Evolutionary conservation across 2,888 invertebrate genomes (phyloP).

Genomic region (Melangyna quadrimaculata): DNA sequence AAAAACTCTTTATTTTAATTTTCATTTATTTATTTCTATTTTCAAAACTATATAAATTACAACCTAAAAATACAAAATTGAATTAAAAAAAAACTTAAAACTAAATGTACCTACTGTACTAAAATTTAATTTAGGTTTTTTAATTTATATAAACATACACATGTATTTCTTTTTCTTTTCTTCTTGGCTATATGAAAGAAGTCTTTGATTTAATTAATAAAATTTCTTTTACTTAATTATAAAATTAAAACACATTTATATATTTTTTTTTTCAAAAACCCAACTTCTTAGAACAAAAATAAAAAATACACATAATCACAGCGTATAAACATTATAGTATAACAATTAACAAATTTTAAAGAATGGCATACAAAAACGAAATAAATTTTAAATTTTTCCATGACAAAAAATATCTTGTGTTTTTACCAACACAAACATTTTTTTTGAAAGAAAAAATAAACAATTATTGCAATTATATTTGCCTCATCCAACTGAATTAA

Average conservation of each 20-base stretch:
- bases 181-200: conserved; percentile 29
- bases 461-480: background rate
- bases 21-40: conserved; percentile 18
- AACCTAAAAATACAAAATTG: conserved; percentile 51
- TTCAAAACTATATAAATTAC: conserved; percentile 49
- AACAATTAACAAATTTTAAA: background rate
- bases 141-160: background rate
- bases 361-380: conserved; percentile 15
- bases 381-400: background rate
- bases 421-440: conserved; percentile 33
- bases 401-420: conserved; percentile 28
- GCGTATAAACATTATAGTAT: conserved; percentile 34
- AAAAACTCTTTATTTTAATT: no score
- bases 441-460: conserved; percentile 1
- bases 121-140: background rate
- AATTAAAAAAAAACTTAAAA: conserved; percentile 36
- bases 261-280: background rate
- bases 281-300: conserved; percentile 36
- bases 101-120: background rate
- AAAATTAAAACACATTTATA: background rate
- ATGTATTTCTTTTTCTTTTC: conserved; percentile 16
- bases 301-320: conserved; percentile 65
- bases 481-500: conserved; percentile 18
- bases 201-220: background rate
- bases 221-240: conserved; percentile 6